Percentiles rank a stretch among this genome's conserved stretches.
Conservation (phyloP, 2,888 invertebrate genomes). For the Acrocera orbiculus region DNA sequence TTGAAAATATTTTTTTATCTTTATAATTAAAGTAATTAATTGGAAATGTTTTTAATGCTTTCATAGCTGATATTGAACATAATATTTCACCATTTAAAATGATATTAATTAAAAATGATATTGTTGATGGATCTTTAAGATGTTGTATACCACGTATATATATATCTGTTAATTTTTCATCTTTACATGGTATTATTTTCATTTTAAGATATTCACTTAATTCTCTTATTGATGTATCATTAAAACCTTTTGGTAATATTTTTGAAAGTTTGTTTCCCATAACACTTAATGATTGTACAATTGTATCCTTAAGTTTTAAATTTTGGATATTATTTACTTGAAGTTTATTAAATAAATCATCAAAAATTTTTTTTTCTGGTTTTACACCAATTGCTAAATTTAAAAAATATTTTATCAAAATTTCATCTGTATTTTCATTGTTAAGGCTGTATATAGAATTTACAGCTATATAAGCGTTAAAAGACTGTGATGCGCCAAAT, state of each 20-base stretch:
- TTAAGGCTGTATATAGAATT: slow-evolving; percentile 39
- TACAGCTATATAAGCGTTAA: slow-evolving; percentile 46
- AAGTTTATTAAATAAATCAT: slow-evolving; percentile 23
- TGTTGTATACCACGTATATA: slow-evolving; percentile 54
- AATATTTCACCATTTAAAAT: slow-evolving; percentile 36
- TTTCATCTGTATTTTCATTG: slow-evolving; percentile 34
- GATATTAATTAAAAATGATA: slow-evolving; percentile 40
- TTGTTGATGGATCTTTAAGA: slow-evolving; percentile 39
- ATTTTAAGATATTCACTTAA: slow-evolving; percentile 26
- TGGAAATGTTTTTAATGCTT: slow-evolving; percentile 41
- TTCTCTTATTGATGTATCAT: slow-evolving; percentile 16
- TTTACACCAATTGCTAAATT: slow-evolving; percentile 49
- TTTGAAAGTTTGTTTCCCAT: slow-evolving; percentile 35
- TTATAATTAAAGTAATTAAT: slow-evolving; percentile 21
- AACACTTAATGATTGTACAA: slow-evolving; percentile 45
- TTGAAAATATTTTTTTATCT: slow-evolving; percentile 34
- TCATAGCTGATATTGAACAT: slow-evolving; percentile 47
- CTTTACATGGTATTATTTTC: slow-evolving; percentile 34
- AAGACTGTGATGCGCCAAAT: slow-evolving; percentile 50
- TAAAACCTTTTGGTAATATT: slow-evolving; percentile 15
- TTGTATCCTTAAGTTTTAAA: slow-evolving; percentile 45
- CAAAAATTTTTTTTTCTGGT: slow-evolving; percentile 37
- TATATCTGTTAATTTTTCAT: slow-evolving; percentile 38
- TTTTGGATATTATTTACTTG: slow-evolving; percentile 32
- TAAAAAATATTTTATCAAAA: slow-evolving; percentile 61